Conservation (phyloP, 2,888 invertebrate genomes). For the Parochlus steinenii region DNA sequence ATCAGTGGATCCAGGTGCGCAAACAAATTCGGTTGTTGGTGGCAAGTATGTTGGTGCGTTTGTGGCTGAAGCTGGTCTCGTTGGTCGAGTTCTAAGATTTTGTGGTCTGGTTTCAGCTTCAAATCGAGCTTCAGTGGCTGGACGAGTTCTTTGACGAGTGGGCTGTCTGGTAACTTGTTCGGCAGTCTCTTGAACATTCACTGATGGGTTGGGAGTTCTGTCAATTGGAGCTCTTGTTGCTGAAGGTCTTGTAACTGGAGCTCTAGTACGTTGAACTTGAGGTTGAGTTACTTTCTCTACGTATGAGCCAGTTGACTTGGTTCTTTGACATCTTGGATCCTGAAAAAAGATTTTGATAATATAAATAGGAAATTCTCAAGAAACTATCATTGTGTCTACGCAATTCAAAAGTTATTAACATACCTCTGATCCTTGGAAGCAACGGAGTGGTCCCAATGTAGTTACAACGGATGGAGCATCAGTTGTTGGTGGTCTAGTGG, state of each 20-base stretch:
- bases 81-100: constrained; percentile 18
- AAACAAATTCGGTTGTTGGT: constrained; percentile 17
- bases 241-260: not conserved
- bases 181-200: too few relatives aligned
- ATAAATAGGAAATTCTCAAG: too few relatives aligned
- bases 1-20: constrained; percentile 21
- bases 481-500: constrained; percentile 17
- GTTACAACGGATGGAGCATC: constrained; percentile 21
- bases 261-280: not conserved
- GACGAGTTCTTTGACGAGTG: constrained; percentile 19
- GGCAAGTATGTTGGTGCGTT: constrained; percentile 16
- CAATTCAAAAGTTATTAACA: too few relatives aligned
- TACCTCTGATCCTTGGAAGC: constrained; percentile 11
- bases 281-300: constrained; percentile 12
- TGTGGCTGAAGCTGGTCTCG: constrained; percentile 15
- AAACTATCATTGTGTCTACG: too few relatives aligned
- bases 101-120: constrained; percentile 21
- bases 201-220: not conserved
- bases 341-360: too few relatives aligned
- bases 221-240: not conserved
- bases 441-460: constrained; percentile 18
- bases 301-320: constrained; percentile 16
- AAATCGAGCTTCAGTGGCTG: constrained; percentile 24
- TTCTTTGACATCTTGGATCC: constrained; percentile 18
- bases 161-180: constrained; percentile 9